Evolutionary conservation across 2,797 vertebrate genomes (phyloP), one percentile per base, ranked within the genome.

Genomic region (Siniperca undulata): DNA sequence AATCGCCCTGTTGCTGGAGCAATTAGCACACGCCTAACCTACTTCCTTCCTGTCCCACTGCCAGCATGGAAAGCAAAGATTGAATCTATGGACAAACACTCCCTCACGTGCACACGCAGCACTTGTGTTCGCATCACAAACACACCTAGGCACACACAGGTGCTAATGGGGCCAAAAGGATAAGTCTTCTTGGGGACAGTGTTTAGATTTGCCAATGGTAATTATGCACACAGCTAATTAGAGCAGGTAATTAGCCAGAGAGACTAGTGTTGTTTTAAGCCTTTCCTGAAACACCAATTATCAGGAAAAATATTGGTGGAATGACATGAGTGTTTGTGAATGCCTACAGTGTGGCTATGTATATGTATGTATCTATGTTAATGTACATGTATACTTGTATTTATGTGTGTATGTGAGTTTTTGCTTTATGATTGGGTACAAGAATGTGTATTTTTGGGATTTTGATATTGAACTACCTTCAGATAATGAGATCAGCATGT

Each of bases 181-280:
- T 60, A 50, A 75, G 74, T 77, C 44, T 75, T 84, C 70, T 68
- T 50, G 38, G 77, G 80, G 65, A 75, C 48, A 27, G 42, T 4
- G 48, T 81, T 88, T 44, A 55, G 50, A 65, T 77, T 79, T 81
- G 42, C 27, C 67, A 22, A 20, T 77, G 38, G 74, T 84, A 72
- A 86, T 91, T 79, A 88, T 71, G 77, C 67, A 77, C 24, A 78
- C 20, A 55, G 72, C 38, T 87, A 70, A 90, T 91, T 88, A 80
- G 70, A 77, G 62, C 64, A 71, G 61, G 65, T 86, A 78, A 83
- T 82, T 82, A 81, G 53, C 50, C 50, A 44, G 52, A 72, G n/a
- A 76, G 81, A 44, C 27, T 34, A 34, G 44, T 34, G n/a, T 67
- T 56, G 64, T 79, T 81, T 80, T 77, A 75, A 80, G 64, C 36